Conservation (phyloP, 2,113 vertebrate species). For the Gavialis gangeticus region DNA sequence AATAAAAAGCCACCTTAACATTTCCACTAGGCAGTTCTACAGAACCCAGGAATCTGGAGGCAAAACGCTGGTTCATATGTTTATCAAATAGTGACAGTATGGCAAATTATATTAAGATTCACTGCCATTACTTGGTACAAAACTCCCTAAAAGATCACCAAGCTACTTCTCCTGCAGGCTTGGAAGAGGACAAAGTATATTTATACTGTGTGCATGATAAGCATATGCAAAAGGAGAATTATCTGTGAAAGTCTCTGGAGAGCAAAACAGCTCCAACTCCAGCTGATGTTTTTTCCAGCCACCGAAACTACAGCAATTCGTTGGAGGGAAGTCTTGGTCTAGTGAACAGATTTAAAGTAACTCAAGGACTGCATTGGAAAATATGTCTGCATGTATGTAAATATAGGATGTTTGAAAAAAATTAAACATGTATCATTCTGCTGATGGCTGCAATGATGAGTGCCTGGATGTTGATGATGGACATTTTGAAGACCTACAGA, state of each 20-base stretch:
- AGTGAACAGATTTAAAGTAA: neutral
- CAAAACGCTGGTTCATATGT: neutral
- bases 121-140: neutral
- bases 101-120: neutral
- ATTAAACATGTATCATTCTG: no score
- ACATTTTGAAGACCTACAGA: no score
- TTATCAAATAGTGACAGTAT: neutral
- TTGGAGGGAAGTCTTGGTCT: neutral
- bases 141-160: neutral
- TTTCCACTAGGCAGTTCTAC: neutral
- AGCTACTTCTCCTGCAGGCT: neutral
- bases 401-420: neutral
- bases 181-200: neutral
- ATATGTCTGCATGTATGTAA: neutral
- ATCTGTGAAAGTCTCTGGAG: accelerated
- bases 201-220: neutral
- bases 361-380: neutral
- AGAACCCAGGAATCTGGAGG: neutral
- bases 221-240: neutral
- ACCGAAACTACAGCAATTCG: neutral
- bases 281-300: neutral
- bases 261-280: neutral
- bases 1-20: neutral
- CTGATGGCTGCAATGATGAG: no score
- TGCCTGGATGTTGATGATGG: no score